A percentile compares a stretch with the other conserved stretches of the same genome.
These are phyloP conservation scores for Pollimyrus isidori DNA, from an alignment of 2,113 vertebrate species.

Conservation along the genomic window DNA sequence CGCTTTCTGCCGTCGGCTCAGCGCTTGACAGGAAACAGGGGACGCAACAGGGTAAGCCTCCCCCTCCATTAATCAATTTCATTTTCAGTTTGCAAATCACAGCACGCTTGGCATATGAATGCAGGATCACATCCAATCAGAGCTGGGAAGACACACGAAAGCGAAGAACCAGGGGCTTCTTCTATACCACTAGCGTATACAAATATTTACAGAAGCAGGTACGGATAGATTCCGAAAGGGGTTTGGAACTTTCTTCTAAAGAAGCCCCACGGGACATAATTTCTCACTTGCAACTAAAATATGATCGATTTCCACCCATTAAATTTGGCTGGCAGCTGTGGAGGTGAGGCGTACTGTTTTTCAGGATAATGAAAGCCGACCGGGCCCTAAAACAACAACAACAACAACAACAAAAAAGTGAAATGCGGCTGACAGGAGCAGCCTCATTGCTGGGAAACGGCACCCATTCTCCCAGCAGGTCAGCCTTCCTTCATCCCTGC, in stretches of 20 bases:
- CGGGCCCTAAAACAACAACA: slow-evolving; percentile 10
- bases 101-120: background rate
- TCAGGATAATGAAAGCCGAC: slow-evolving; percentile 11
- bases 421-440: slow-evolving; percentile 23
- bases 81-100: slow-evolving; percentile 24
- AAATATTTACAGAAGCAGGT: slow-evolving; percentile 1
- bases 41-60: slow-evolving; percentile 29
- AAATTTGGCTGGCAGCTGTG: slow-evolving; percentile 1
- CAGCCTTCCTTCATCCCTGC: background rate
- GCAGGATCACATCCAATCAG: background rate
- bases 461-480: background rate
- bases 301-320: background rate
- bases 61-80: slow-evolving; percentile 45
- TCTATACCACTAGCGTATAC: background rate
- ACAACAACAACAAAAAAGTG: background rate
- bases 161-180: slow-evolving; percentile 16
- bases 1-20: no score
- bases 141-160: slow-evolving; percentile 16
- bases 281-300: slow-evolving; percentile 22
- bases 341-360: slow-evolving; percentile 10
- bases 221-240: slow-evolving; percentile 8
- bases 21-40: slow-evolving; percentile 31
- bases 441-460: background rate
- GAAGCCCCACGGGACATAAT: background rate
- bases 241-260: slow-evolving; percentile 1